Evolutionary conservation across 2,888 invertebrate genomes (phyloP).

Genomic region (Latrodectus hesperus): DNA sequence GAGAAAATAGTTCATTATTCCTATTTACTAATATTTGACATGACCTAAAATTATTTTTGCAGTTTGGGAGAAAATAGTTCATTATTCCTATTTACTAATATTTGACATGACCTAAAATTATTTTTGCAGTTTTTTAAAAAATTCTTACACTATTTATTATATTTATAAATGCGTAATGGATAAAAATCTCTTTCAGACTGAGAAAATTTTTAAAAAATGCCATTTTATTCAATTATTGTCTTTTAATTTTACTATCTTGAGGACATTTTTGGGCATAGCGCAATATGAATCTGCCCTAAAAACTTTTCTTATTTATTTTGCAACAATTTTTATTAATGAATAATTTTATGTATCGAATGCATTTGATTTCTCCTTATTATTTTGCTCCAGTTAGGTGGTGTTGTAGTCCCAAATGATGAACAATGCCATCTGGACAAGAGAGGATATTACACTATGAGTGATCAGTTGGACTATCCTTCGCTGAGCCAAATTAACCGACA

Average conservation of each 20-base stretch:
- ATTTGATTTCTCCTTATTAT: not conserved
- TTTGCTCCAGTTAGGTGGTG: slow-evolving; percentile 85
- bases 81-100: too few species aligned
- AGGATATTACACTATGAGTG: slow-evolving; percentile 86
- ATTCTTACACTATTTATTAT: too few species aligned
- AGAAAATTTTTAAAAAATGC: too few species aligned
- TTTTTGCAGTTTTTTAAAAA: too few species aligned
- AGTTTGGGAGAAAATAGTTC: too few species aligned
- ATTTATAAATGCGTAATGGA: too few species aligned
- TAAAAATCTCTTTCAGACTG: too few species aligned
- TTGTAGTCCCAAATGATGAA: slow-evolving; percentile 94
- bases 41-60: too few species aligned
- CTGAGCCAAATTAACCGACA: slow-evolving; percentile 89
- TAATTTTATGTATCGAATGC: not conserved
- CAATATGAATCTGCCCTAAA: not conserved
- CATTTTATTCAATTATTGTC: too few species aligned
- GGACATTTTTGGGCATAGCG: not conserved
- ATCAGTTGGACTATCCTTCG: slow-evolving; percentile 93
- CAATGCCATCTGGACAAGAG: slow-evolving; percentile 85
- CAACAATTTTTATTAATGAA: not conserved
- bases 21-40: too few species aligned
- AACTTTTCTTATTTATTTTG: not conserved
- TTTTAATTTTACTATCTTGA: not conserved
- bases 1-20: too few species aligned
- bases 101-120: too few species aligned